phyloP scores from a whole-genome alignment of 2,888 invertebrate genomes.

The Acleris literana region DNA sequence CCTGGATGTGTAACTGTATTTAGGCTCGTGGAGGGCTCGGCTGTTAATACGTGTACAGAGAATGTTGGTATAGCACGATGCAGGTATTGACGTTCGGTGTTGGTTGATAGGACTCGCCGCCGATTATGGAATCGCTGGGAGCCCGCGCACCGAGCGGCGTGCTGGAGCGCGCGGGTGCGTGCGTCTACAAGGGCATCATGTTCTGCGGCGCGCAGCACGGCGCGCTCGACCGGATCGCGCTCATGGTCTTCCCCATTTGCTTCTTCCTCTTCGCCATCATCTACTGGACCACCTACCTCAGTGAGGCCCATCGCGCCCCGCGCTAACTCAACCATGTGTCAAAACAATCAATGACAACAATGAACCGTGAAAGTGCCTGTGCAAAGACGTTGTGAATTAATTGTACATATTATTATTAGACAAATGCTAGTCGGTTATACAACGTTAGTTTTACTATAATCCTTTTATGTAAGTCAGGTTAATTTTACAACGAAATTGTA shows the following conservation, averaged over 20 bases:
- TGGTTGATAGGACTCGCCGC: constrained; percentile 71
- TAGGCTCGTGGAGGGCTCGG: constrained; percentile 36
- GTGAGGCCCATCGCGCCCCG: constrained; percentile 75
- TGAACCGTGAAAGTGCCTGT: constrained; percentile 52
- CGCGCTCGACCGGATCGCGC: constrained; percentile 83
- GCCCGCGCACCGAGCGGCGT: constrained; percentile 53
- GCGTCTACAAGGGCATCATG: constrained; percentile 81
- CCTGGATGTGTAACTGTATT: constrained; percentile 38
- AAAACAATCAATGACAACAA: constrained; percentile 20
- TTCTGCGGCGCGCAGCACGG: constrained; percentile 86
- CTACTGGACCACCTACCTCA: constrained; percentile 85
- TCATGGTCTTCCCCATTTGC: constrained; percentile 84
- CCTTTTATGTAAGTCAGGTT: constrained; percentile 29
- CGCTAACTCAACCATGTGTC: constrained; percentile 39
- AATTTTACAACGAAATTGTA: constrained; percentile 34
- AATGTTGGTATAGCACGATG: constrained; percentile 16
- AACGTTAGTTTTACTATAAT: constrained; percentile 45
- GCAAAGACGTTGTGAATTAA: constrained; percentile 45
- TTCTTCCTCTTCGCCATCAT: constrained; percentile 83
- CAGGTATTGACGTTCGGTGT: constrained; percentile 37
- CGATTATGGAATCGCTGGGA: constrained; percentile 72
- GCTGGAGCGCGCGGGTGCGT: constrained; percentile 63
- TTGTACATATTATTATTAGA: constrained; percentile 68
- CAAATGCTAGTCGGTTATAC: constrained; percentile 70
- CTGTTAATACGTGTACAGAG: constrained; percentile 10